phyloP scores from a whole-genome alignment of 2,113 vertebrate genomes.

The Cyprinodon brontotheroides region DNA sequence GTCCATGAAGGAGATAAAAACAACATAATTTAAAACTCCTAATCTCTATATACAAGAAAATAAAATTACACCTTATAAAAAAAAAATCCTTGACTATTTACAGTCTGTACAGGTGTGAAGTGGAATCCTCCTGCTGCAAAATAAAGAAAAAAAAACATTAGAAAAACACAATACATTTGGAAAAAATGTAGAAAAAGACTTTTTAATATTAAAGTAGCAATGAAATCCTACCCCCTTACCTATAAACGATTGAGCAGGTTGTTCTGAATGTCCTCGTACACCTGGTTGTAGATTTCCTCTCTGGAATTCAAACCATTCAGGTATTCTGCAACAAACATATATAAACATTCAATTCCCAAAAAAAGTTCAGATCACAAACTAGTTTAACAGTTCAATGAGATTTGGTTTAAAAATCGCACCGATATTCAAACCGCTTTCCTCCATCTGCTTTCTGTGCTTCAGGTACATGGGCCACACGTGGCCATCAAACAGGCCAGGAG shows the following conservation, averaged over 20 bases:
- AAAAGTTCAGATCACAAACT: background rate
- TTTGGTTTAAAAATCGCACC: slow-evolving; percentile 54
- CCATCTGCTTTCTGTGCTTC: slow-evolving; percentile 81
- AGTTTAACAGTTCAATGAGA: background rate
- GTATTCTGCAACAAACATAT: slow-evolving; percentile 64
- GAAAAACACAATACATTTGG: too few species aligned
- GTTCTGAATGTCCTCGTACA: slow-evolving; percentile 82
- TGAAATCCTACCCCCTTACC: slow-evolving; percentile 55
- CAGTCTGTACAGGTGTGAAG: slow-evolving; percentile 73
- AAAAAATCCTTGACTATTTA: slow-evolving; percentile 72
- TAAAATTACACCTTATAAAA: slow-evolving; percentile 35
- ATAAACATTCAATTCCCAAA: too few species aligned
- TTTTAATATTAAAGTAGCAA: too few species aligned
- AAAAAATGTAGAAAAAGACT: too few species aligned
- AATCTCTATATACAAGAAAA: slow-evolving; percentile 45
- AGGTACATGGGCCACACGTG: slow-evolving; percentile 88
- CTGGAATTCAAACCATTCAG: slow-evolving; percentile 80
- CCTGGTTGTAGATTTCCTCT: slow-evolving; percentile 79
- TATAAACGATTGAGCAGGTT: slow-evolving; percentile 84
- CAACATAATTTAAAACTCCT: slow-evolving; percentile 72
- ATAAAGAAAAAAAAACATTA: slow-evolving; percentile 12
- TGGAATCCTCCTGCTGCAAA: slow-evolving; percentile 69
- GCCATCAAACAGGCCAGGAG: slow-evolving; percentile 83
- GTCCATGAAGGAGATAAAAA: slow-evolving; percentile 38
- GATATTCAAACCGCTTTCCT: slow-evolving; percentile 65